Evolutionary conservation across 2,888 invertebrate species (phyloP).

Genomic region (Macrophya alboannulata): DNA sequence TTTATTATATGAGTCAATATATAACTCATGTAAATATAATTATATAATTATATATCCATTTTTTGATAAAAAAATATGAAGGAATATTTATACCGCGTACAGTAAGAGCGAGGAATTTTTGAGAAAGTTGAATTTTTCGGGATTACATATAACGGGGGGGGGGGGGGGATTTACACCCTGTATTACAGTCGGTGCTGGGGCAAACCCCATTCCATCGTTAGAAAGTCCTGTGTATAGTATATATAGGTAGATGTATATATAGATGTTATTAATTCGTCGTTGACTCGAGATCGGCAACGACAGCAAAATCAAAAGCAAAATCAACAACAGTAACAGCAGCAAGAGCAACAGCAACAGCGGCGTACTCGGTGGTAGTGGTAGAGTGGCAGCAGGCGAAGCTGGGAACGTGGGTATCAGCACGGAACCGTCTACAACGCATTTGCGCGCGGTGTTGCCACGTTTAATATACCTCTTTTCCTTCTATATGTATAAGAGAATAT

Average conservation of each 20-base stretch:
- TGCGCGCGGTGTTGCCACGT: conserved; percentile 78
- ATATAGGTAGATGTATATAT: background rate
- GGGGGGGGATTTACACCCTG: conserved; percentile 7
- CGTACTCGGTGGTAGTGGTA: conserved; percentile 57
- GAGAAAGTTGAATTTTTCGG: background rate
- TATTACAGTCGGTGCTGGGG: conserved; percentile 55
- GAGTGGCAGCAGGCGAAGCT: conserved; percentile 65
- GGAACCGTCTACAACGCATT: conserved; percentile 78
- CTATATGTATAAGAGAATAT: conserved; percentile 59
- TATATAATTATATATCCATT: background rate
- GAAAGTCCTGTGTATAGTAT: conserved; percentile 72
- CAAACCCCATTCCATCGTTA: conserved; percentile 77
- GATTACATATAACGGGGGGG: too few relatives aligned
- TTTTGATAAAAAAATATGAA: background rate
- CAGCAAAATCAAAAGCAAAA: conserved; percentile 6
- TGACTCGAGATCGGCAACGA: conserved; percentile 63
- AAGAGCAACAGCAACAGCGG: conserved; percentile 58
- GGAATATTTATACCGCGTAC: background rate
- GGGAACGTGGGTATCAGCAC: conserved; percentile 81
- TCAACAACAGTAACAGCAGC: background rate
- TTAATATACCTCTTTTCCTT: conserved; percentile 71
- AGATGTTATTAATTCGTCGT: conserved; percentile 71
- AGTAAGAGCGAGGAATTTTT: background rate
- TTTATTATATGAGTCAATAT: background rate
- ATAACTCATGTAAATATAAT: too few relatives aligned